These are phyloP conservation scores for Xanthia togata DNA, from an alignment of 2,888 invertebrate genomes.

Conservation along the genomic window DNA sequence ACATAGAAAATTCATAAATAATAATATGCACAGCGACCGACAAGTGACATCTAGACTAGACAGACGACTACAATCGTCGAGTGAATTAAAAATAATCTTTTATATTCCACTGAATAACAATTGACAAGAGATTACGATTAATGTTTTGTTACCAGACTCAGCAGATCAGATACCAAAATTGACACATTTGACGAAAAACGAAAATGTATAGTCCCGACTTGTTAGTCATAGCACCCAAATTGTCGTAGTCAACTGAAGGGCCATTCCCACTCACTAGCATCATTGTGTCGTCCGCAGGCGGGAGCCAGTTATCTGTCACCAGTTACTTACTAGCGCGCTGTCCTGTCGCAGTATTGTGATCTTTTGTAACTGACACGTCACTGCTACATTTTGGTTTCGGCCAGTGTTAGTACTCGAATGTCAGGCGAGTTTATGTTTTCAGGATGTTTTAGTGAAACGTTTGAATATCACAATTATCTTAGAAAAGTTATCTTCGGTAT, in stretches of 20 bases:
- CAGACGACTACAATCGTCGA: constrained; percentile 8
- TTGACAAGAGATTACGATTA: not conserved
- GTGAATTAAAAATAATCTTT: not conserved
- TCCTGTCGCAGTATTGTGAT: constrained; percentile 26
- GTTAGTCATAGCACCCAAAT: constrained; percentile 41
- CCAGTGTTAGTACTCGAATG: constrained; percentile 28
- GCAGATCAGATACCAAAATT: not conserved
- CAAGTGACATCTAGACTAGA: constrained; percentile 5
- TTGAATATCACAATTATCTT: not conserved
- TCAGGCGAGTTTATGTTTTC: constrained; percentile 34
- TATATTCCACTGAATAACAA: not conserved
- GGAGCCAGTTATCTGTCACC: constrained; percentile 57
- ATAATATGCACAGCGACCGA: not conserved
- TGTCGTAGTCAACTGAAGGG: constrained; percentile 39
- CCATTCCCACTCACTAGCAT: constrained; percentile 44
- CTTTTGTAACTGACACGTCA: constrained; percentile 40
- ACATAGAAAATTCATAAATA: constrained; percentile 1
- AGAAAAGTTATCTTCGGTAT: not conserved
- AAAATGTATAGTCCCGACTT: constrained; percentile 10
- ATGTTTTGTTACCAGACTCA: not conserved
- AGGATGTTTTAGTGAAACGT: constrained; percentile 31
- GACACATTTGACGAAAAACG: constrained; percentile 4
- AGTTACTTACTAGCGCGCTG: constrained; percentile 28
- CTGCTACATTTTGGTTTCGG: constrained; percentile 36
- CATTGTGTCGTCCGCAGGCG: constrained; percentile 48